phyloP scores from a whole-genome alignment of 2,888 invertebrate genomes.

The Hemithea aestivaria region DNA sequence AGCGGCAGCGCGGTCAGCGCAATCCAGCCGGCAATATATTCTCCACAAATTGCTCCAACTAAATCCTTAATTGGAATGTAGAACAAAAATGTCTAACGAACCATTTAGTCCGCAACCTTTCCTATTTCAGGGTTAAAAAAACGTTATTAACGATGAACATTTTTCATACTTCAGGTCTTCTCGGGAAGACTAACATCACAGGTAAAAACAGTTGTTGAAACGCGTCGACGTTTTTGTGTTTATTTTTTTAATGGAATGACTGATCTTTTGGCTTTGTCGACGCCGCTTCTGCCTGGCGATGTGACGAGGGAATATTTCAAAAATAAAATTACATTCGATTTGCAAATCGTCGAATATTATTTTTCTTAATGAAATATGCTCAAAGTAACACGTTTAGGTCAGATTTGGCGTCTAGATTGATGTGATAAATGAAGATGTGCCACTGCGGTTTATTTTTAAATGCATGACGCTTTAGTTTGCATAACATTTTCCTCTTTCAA shows the following conservation, averaged over 20 bases:
- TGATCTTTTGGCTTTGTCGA: constrained; percentile 32
- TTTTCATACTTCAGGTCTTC: constrained; percentile 80
- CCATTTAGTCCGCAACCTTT: constrained; percentile 71
- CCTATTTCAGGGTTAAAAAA: constrained; percentile 75
- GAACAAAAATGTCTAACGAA: constrained; percentile 49
- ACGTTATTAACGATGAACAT: constrained; percentile 74
- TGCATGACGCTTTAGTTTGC: constrained; percentile 16
- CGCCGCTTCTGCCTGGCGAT: constrained; percentile 1
- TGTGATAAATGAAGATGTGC: constrained; percentile 25
- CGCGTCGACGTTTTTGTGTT: constrained; percentile 51
- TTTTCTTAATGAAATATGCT: constrained; percentile 1
- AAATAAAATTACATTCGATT: constrained; percentile 3
- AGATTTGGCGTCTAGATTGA: constrained; percentile 6
- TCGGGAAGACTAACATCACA: constrained; percentile 80
- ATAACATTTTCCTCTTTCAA: neutral
- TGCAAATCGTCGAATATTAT: constrained; percentile 1
- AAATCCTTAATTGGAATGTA: constrained; percentile 55
- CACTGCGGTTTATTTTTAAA: constrained; percentile 1
- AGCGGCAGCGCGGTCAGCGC: constrained; percentile 41
- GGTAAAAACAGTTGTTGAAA: constrained; percentile 65
- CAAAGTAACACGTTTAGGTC: constrained; percentile 1
- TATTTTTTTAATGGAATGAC: constrained; percentile 58
- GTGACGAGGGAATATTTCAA: neutral
- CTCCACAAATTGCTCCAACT: constrained; percentile 53
- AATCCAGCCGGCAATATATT: constrained; percentile 45